These are phyloP conservation scores for Aleiodes testaceus DNA, from an alignment of 2,888 invertebrate genomes.

Conservation along the genomic window DNA sequence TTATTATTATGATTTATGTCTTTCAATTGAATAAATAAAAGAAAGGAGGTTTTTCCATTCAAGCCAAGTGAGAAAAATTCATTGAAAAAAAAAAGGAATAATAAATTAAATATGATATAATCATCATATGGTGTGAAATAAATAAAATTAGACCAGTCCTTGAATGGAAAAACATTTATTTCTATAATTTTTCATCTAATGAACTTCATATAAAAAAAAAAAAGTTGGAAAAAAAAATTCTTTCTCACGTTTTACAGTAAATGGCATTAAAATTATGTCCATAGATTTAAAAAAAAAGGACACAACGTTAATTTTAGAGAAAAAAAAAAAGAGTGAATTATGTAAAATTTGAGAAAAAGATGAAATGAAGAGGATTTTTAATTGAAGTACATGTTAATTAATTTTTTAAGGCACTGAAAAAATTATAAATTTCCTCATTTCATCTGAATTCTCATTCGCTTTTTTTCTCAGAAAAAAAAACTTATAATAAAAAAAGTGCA, in stretches of 20 bases:
- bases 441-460: background rate
- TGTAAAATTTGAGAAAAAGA: constrained; percentile 34
- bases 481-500: constrained; percentile 25
- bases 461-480: background rate
- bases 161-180: constrained; percentile 73
- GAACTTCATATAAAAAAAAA: constrained; percentile 55
- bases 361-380: constrained; percentile 41
- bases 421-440: constrained; percentile 30
- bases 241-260: constrained; percentile 27
- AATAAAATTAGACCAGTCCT: constrained; percentile 70
- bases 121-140: constrained; percentile 66
- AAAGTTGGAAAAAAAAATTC: constrained; percentile 45
- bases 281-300: constrained; percentile 22
- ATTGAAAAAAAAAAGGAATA: constrained; percentile 61
- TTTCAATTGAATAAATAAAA: background rate
- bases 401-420: constrained; percentile 40
- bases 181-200: constrained; percentile 63
- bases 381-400: constrained; percentile 29
- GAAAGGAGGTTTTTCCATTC: constrained; percentile 69
- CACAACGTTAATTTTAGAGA: constrained; percentile 33
- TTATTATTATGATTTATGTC: background rate
- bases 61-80: constrained; percentile 71
- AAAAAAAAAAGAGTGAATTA: constrained; percentile 18
- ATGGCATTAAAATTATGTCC: constrained; percentile 33
- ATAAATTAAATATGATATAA: constrained; percentile 51